Conservation (phyloP, 2,113 vertebrate species). For the Capreolus pygargus region DNA sequence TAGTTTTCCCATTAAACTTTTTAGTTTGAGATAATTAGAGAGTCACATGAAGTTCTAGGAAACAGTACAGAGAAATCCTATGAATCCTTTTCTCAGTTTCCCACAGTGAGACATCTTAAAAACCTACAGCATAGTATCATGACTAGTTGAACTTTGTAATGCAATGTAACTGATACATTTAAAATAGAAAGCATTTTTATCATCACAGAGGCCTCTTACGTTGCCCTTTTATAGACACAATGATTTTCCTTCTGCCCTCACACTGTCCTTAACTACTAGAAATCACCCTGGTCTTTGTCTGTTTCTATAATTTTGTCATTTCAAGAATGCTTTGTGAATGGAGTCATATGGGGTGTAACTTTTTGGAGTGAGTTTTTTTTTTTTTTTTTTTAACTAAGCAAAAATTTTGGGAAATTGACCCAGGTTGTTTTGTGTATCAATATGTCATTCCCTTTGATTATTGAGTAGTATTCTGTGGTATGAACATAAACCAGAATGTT, state of each 20-base stretch:
- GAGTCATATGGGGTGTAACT: not conserved
- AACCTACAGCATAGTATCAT: not conserved
- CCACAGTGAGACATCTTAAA: not conserved
- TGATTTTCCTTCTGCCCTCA: not conserved
- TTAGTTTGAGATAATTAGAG: not conserved
- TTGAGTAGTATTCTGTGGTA: not conserved
- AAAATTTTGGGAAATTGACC: not conserved
- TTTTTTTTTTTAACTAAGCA: not conserved
- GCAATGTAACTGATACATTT: not conserved
- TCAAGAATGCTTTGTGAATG: not conserved
- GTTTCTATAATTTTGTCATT: not conserved
- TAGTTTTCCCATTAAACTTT: not conserved
- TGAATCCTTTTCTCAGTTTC: not conserved
- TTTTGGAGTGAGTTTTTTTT: not conserved
- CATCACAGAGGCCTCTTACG: not conserved
- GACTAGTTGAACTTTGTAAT: not conserved
- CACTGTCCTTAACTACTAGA: fast-evolving
- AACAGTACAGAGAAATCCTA: not conserved
- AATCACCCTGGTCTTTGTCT: not conserved
- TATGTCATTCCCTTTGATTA: not conserved
- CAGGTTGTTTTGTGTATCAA: not conserved
- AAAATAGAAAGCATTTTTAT: not conserved
- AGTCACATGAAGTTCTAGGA: not conserved
- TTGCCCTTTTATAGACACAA: not conserved
- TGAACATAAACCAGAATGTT: not conserved